Base-by-base conservation (phyloP, 2,888 invertebrate genomes). In the Branchellion lobata region DNA sequence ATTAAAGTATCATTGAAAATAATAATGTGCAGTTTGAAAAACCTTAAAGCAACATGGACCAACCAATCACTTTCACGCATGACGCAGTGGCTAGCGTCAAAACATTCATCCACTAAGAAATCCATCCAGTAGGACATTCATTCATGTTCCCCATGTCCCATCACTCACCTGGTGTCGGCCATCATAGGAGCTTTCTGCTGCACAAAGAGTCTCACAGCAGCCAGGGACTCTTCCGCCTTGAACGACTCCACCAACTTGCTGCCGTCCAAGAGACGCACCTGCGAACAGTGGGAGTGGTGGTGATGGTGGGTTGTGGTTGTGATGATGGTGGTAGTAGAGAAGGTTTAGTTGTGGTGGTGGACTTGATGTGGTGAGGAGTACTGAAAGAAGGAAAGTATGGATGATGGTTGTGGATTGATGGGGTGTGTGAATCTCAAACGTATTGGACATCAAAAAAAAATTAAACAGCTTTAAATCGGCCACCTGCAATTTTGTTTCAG, bases 121-220 rank as follows among this genome's bases (percentile, higher is more conserved):
- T n/a, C n/a, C n/a, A n/a, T n/a, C n/a, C n/a, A n/a, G n/a, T n/a
- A n/a, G n/a, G n/a, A n/a, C n/a, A n/a, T n/a, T n/a, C n/a, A n/a
- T n/a, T n/a, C n/a, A n/a, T n/a, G n/a, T n/a, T n/a, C n/a, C n/a
- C 40, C 5, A 40, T 40, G 40, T 8, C 5, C 5, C 40, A 40
- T 14, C 21, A 2, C 33, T 3, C 33, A 69, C 33, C 34, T 69
- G 2, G 33, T 1, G 1, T n/a, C 57, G 1, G 82, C 82, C 14
- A 90, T 90, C 84, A 93, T 92, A 65, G 91, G 91, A 77, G 93
- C 90, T 85, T 96, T 92, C 89, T 95, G 90, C 89, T 94, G 92
- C 74, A 97, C 90, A 88, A 91, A 98, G 61, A 96, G 88, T 85
- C 95, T 91, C 40, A 98, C 96, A 14, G 96, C 94, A 0, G 95